These are phyloP conservation scores for Pyralis farinalis DNA, from an alignment of 2,888 invertebrate species.

Conservation along the genomic window DNA sequence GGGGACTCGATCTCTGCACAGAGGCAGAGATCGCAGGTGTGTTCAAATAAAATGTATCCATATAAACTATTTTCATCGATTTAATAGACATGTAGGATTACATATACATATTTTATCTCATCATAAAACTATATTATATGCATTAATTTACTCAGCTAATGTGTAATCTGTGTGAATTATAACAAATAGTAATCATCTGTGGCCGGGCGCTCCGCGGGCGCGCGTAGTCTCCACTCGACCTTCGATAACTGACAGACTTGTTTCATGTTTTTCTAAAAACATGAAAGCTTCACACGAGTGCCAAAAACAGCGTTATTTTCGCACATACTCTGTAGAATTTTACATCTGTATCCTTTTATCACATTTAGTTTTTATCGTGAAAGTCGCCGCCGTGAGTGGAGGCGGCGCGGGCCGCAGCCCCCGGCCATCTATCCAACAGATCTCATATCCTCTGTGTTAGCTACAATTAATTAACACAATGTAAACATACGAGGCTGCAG, in stretches of 20 bases:
- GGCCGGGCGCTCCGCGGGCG: constrained; percentile 10
- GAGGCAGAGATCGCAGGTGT: no score
- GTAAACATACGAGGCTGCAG: constrained; percentile 29
- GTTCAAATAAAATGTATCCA: constrained; percentile 41
- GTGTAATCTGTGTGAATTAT: constrained; percentile 58
- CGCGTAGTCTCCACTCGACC: no score
- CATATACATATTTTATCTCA: constrained; percentile 78
- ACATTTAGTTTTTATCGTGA: no score
- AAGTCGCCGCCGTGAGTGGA: no score
- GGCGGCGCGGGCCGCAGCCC: constrained; percentile 3
- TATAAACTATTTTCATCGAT: constrained; percentile 76
- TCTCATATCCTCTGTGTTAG: constrained; percentile 44
- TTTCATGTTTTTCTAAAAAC: no score
- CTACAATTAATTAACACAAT: constrained; percentile 52
- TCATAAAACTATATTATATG: constrained; percentile 79
- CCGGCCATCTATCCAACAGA: constrained; percentile 24
- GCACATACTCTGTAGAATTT: no score
- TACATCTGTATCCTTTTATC: no score
- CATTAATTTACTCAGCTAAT: constrained; percentile 73
- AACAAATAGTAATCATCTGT: background rate
- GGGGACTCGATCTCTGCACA: no score
- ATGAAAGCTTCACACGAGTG: no score
- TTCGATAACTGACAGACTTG: no score
- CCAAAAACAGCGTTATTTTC: no score
- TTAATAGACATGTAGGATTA: constrained; percentile 82